These are phyloP conservation scores for Aphidius gifuensis DNA, from an alignment of 1,140 invertebrate species.

Conservation along the genomic window DNA sequence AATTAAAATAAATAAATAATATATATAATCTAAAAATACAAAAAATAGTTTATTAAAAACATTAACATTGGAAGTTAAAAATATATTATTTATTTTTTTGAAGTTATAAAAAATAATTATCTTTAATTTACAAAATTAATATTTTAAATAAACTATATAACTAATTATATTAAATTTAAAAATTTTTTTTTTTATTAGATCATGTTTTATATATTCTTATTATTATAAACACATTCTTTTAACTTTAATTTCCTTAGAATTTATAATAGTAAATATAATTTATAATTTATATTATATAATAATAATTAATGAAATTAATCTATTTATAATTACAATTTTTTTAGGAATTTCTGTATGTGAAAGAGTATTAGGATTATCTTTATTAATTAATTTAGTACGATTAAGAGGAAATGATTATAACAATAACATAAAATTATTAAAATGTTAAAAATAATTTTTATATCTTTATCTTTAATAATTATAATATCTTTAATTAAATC, in stretches of 20 bases:
- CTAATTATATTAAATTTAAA: slow-evolving; percentile 25
- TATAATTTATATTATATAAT: neutral
- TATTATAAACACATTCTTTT: slow-evolving; percentile 3
- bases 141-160: slow-evolving; percentile 37
- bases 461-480: neutral
- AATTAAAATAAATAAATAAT: slow-evolving; percentile 43
- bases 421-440: neutral
- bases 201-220: slow-evolving; percentile 32
- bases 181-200: slow-evolving; percentile 25
- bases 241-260: slow-evolving; percentile 14
- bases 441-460: neutral
- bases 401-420: neutral
- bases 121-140: slow-evolving; percentile 26
- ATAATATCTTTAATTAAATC: neutral
- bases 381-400: neutral
- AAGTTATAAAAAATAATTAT: no score
- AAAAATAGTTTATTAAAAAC: no score
- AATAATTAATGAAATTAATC: slow-evolving; percentile 4
- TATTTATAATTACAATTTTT: slow-evolving; percentile 5
- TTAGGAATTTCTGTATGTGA: slow-evolving; percentile 2
- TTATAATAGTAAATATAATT: slow-evolving; percentile 3
- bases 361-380: neutral
- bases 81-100: no score
- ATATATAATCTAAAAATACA: neutral
- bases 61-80: no score